A percentile compares a stretch with the other conserved stretches of the same genome.
Conservation (phyloP, 2,113 vertebrate genomes). For the Percopsis transmontana region DNA sequence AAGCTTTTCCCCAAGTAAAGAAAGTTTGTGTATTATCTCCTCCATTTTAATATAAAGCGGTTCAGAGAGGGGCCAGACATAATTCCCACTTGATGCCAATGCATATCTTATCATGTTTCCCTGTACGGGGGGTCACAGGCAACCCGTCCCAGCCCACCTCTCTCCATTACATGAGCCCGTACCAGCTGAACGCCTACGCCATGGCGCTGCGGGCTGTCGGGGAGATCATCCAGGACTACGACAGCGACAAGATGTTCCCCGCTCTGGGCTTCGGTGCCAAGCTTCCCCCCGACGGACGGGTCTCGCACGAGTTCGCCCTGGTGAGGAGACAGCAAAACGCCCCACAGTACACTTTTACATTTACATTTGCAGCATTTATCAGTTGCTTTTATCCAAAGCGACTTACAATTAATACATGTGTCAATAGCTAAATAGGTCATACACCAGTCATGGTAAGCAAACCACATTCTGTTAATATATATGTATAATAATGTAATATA, state of each 20-base stretch:
- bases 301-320: slow-evolving; percentile 96
- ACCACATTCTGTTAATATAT: too few relatives aligned
- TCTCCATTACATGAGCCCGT: slow-evolving; percentile 96
- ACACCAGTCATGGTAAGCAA: too few relatives aligned
- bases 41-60: slow-evolving; percentile 37
- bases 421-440: too few relatives aligned
- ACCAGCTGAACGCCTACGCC: slow-evolving; percentile 96
- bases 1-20: slow-evolving; percentile 21
- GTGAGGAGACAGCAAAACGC: slow-evolving; percentile 71
- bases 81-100: slow-evolving; percentile 42
- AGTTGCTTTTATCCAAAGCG: too few relatives aligned
- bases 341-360: too few relatives aligned
- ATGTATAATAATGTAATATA: too few relatives aligned
- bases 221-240: slow-evolving; percentile 98
- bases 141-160: slow-evolving; percentile 96
- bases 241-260: slow-evolving; percentile 98
- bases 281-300: slow-evolving; percentile 92
- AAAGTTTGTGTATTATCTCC: neutral
- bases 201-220: slow-evolving; percentile 95
- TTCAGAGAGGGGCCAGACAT: slow-evolving; percentile 18
- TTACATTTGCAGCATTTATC: too few relatives aligned
- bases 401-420: too few relatives aligned
- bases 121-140: slow-evolving; percentile 74
- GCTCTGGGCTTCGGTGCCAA: slow-evolving; percentile 96
- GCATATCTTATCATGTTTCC: slow-evolving; percentile 32